A percentile compares a stretch with the other conserved stretches of the same genome.
These are phyloP conservation scores for Neotoma lepida DNA, from an alignment of 2,113 vertebrate genomes.

Conservation along the genomic window DNA sequence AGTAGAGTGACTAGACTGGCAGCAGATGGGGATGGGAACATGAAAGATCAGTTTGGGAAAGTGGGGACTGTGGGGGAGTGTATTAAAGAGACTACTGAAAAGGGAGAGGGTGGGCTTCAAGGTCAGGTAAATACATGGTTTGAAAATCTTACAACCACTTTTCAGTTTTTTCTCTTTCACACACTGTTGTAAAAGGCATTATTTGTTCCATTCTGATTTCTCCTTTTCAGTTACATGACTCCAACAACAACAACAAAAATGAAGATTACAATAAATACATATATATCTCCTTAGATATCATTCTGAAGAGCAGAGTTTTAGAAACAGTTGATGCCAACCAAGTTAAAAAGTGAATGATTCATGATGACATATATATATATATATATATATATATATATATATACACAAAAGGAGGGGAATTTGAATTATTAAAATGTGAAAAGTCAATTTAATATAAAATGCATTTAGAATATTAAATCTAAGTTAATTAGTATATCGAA, in stretches of 20 bases:
- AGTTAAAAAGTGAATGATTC: neutral
- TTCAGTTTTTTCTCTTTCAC: neutral
- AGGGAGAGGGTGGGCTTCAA: too few relatives aligned
- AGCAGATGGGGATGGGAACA: too few relatives aligned
- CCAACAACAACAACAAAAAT: neutral
- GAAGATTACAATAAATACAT: neutral
- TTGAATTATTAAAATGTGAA: neutral
- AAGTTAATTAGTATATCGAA: neutral
- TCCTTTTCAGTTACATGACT: neutral
- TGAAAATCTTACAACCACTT: neutral
- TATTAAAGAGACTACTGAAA: too few relatives aligned
- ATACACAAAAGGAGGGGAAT: neutral
- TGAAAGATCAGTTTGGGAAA: too few relatives aligned
- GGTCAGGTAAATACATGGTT: neutral
- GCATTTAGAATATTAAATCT: constrained; percentile 19
- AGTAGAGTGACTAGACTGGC: too few relatives aligned
- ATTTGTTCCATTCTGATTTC: neutral
- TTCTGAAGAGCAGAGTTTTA: neutral
- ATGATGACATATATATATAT: neutral
- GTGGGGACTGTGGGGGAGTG: too few relatives aligned
- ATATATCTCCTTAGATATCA: neutral
- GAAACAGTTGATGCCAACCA: neutral
- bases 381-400: neutral
- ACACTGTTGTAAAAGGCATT: neutral
- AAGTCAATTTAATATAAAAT: neutral